Conservation (phyloP, 2,113 vertebrate genomes). For the Gorsachius goisagi region DNA sequence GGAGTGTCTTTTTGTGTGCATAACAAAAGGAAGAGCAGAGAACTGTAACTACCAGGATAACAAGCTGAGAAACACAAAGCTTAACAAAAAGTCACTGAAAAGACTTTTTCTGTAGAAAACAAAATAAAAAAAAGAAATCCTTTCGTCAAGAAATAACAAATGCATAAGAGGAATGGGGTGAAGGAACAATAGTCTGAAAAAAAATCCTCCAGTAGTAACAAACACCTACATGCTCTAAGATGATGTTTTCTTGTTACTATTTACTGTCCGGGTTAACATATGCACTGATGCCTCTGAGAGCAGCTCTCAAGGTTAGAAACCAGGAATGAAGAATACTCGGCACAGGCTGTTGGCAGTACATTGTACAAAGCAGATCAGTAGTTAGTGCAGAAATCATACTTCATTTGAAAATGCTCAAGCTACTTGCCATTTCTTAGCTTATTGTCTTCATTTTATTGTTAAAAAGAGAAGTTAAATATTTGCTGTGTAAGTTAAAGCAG, state of each 20-base stretch:
- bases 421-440: neutral
- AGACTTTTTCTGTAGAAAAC: neutral
- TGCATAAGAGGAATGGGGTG: neutral
- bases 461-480: neutral
- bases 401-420: neutral
- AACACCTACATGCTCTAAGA: neutral
- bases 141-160: neutral
- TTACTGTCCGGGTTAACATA: neutral
- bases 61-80: neutral
- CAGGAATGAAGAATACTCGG: neutral
- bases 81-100: conserved; percentile 5
- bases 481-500: neutral
- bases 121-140: neutral
- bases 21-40: conserved; percentile 9
- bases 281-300: neutral
- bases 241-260: neutral
- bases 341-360: neutral
- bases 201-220: neutral
- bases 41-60: neutral
- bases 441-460: neutral
- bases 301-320: neutral
- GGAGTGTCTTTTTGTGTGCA: neutral
- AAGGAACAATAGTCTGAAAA: neutral
- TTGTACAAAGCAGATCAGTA: neutral
- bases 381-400: neutral